Evolutionary conservation across 2,797 vertebrate species (phyloP).

Genomic region (Natrix natrix): DNA sequence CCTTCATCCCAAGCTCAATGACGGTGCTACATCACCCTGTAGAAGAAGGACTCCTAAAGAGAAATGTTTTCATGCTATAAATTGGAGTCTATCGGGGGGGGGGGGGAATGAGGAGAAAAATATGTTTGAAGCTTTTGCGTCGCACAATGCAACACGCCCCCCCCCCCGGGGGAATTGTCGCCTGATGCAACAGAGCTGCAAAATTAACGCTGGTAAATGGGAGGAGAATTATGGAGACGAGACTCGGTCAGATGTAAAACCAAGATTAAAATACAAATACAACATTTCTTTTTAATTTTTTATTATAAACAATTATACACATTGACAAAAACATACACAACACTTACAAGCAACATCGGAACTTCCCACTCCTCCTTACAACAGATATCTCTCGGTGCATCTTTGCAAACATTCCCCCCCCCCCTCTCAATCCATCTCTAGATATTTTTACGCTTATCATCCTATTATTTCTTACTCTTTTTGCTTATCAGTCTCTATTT

Average conservation of each 20-base stretch:
- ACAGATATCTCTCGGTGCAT: too few species aligned
- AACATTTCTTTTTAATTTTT: too few species aligned
- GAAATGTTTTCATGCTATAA: neutral
- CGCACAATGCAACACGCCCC: neutral
- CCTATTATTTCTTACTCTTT: too few species aligned
- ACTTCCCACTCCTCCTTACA: too few species aligned
- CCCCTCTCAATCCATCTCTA: too few species aligned
- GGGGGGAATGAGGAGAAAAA: neutral
- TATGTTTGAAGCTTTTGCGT: neutral
- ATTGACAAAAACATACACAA: too few species aligned
- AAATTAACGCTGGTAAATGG: neutral
- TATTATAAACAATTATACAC: too few species aligned
- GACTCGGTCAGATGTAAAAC: neutral
- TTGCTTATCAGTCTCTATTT: too few species aligned
- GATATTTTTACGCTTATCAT: too few species aligned
- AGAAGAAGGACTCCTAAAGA: neutral
- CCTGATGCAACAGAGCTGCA: neutral
- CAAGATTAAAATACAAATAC: neutral
- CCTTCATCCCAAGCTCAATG: neutral
- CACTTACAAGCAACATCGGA: too few species aligned
- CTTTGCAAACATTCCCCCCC: too few species aligned
- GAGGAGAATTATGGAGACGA: neutral
- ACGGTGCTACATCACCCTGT: neutral
- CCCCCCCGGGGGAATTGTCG: neutral
- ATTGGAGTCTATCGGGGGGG: accelerated